Conservation (phyloP, 2,113 vertebrate species). For the Fulmarus glacialis region DNA sequence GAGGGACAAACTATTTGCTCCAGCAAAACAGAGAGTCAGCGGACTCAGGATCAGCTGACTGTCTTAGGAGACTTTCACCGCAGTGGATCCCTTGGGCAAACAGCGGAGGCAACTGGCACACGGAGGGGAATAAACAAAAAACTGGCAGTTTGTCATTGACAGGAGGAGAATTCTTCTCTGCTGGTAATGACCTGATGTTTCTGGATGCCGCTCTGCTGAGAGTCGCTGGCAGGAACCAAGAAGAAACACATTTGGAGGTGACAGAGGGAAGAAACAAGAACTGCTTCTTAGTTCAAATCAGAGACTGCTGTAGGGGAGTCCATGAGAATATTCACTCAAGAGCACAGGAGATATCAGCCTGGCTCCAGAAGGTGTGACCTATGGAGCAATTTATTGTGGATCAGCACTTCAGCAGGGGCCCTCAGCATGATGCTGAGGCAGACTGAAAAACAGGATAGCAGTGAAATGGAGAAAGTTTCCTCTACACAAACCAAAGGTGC, state of each 20-base stretch:
- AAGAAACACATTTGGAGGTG: neutral
- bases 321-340: neutral
- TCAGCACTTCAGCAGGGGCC: neutral
- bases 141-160: neutral
- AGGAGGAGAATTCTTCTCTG: neutral
- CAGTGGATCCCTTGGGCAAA: neutral
- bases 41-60: neutral
- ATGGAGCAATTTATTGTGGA: neutral
- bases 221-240: neutral
- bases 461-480: neutral
- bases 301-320: neutral
- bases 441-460: neutral
- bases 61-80: neutral
- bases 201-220: neutral
- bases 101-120: neutral
- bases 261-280: neutral
- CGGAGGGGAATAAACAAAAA: neutral
- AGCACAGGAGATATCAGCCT: neutral
- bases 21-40: neutral
- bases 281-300: neutral
- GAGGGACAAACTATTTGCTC: neutral
- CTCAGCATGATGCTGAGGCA: neutral
- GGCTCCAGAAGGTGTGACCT: neutral
- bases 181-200: conserved; percentile 7
- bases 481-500: neutral